Base-by-base conservation (phyloP, 2,888 invertebrate genomes). In the Meteorus cinctellus region DNA sequence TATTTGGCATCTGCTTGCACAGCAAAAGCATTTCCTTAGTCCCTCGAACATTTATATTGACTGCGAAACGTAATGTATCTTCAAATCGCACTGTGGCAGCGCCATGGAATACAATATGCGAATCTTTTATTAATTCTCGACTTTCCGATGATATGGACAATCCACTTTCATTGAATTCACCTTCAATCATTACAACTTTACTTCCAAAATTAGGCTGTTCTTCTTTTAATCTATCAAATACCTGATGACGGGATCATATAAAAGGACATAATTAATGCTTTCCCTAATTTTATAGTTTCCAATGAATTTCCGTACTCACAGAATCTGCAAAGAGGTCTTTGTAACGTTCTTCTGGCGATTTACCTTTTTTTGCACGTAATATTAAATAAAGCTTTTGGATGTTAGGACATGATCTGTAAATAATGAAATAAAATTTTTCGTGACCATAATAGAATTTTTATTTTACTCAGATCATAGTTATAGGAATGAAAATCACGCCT, bases 61-160 rank as follows among this genome's bases (percentile, higher is more conserved):
- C 91, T 0, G 94, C 93, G 2, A 90, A 84, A 85, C 92, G 91
- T 29, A 96, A 88, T 45, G 92, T 92, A 84, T 95, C 95, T 84
- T 95, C 94, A 84, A 96, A 96, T 81, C 93, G 91, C 12, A 96
- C 93, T 0, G 94, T 94, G 2, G 95, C 95, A 0, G 95, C 95
- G 45, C 93, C 93, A 86, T 96, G 95, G 86, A 96, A 92, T 16
- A 96, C 92, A 14, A 94, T 90, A 69, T 91, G 90, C 0, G 94
- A 92, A 78, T 92, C 91, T n/a, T 91, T 88, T 14, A 93, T 79
- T 10, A 85, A 81, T 63, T 89, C 82, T 72, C 92, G 91, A 81
- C 92, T 91, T 51, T 91, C 89, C 2, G 86, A 82, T 34, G 89
- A 90, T 19, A 93, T 81, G 4, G 92, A 92, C 34, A 93, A 84